phyloP scores from a whole-genome alignment of 2,888 invertebrate species.

The Nomada hirtipes region DNA sequence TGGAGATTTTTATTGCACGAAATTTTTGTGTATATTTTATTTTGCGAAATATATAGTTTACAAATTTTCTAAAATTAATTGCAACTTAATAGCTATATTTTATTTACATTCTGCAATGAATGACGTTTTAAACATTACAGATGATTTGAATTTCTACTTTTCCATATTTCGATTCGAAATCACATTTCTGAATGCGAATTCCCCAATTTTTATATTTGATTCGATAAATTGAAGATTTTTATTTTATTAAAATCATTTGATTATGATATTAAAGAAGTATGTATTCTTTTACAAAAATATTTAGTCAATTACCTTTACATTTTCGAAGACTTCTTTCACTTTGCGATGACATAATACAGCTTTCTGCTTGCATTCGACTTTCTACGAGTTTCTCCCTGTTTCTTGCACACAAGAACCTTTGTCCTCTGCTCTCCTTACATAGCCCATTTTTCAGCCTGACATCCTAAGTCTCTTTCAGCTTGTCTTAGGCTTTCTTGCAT shows the following conservation, averaged over 20 bases:
- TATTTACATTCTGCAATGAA: too few relatives aligned
- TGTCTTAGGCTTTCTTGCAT: background rate
- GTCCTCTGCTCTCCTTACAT: background rate
- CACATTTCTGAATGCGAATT: too few relatives aligned
- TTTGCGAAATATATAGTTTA: too few relatives aligned
- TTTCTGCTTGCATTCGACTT: slow-evolving; percentile 13
- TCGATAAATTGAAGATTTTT: background rate
- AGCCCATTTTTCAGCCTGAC: background rate
- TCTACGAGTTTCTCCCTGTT: background rate
- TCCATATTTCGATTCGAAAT: too few relatives aligned
- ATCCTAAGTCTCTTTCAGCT: slow-evolving; percentile 4
- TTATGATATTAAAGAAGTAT: background rate
- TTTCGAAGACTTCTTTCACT: background rate
- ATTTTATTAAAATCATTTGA: background rate
- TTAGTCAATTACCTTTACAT: background rate
- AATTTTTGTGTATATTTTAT: too few relatives aligned
- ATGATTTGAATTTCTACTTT: too few relatives aligned
- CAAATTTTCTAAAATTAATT: too few relatives aligned
- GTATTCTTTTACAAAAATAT: background rate
- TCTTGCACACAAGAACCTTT: background rate
- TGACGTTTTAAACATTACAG: too few relatives aligned
- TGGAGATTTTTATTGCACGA: too few relatives aligned
- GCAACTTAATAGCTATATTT: too few relatives aligned
- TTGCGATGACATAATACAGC: background rate
- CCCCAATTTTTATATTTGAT: too few relatives aligned